These are phyloP conservation scores for Drosophila sp. DNA, from an alignment of 1,140 invertebrate genomes.

Conservation along the genomic window DNA sequence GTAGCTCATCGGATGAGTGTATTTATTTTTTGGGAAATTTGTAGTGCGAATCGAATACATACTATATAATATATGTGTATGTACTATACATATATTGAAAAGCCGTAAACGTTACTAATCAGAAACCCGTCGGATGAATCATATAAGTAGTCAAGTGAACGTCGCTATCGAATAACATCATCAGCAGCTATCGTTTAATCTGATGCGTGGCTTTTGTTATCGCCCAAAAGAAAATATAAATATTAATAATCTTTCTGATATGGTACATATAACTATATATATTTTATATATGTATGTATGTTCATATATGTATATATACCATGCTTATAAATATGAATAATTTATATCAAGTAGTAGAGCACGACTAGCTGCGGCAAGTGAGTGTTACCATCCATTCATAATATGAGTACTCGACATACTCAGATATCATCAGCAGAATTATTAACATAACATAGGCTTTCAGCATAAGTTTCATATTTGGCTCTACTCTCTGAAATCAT, in stretches of 20 bases:
- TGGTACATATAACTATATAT: neutral
- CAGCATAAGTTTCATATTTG: too few species aligned
- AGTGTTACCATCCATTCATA: constrained; percentile 8
- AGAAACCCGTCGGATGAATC: constrained; percentile 42
- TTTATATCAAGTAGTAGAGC: constrained; percentile 17
- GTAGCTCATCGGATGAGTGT: neutral
- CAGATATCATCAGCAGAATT: constrained; percentile 4
- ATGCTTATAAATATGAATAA: neutral
- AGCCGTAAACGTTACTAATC: constrained; percentile 27
- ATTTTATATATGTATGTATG: constrained; percentile 1
- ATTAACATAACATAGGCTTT: neutral
- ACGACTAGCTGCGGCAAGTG: neutral
- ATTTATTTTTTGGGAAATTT: neutral
- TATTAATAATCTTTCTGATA: constrained; percentile 26
- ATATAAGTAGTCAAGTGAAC: neutral
- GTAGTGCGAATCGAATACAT: too few species aligned
- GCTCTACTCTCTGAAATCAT: too few species aligned
- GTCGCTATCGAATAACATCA: constrained; percentile 41
- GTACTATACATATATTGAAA: too few species aligned
- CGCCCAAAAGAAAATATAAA: constrained; percentile 18
- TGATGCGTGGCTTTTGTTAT: constrained; percentile 50
- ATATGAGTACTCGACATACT: neutral
- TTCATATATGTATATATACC: too few species aligned
- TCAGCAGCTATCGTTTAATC: constrained; percentile 45
- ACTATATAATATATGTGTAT: too few species aligned